Evolutionary conservation across 2,888 invertebrate species (phyloP).

Genomic region (Heliothis peltigera): DNA sequence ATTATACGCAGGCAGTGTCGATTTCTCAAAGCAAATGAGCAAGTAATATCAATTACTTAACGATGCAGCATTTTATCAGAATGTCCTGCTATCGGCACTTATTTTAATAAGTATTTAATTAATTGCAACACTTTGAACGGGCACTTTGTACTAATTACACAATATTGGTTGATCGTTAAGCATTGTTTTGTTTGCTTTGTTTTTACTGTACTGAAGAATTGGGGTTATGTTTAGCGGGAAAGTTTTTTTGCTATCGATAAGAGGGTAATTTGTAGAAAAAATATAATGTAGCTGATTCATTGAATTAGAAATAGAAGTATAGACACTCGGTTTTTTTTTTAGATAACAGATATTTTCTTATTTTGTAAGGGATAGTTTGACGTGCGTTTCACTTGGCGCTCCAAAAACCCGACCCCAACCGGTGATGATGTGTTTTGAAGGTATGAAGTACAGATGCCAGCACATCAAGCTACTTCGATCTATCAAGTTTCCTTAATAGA

Average conservation of each 20-base stretch:
- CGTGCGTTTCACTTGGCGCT: too few relatives aligned
- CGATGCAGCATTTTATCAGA: constrained; percentile 16
- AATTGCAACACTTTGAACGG: constrained; percentile 23
- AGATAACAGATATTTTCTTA: too few relatives aligned
- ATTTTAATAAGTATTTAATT: constrained; percentile 47
- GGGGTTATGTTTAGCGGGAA: not conserved
- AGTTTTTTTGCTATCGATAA: constrained; percentile 1
- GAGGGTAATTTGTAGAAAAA: not conserved
- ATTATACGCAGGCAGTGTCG: too few relatives aligned
- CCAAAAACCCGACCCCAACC: too few relatives aligned
- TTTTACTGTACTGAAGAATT: not conserved
- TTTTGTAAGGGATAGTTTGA: too few relatives aligned
- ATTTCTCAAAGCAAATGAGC: constrained; percentile 17
- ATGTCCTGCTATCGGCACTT: constrained; percentile 16
- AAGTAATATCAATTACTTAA: constrained; percentile 16
- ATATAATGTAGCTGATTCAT: too few relatives aligned
- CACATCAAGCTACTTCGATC: too few relatives aligned
- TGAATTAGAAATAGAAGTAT: too few relatives aligned
- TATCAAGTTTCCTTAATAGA: too few relatives aligned
- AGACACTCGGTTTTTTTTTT: too few relatives aligned
- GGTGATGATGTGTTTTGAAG: too few relatives aligned
- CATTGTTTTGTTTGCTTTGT: constrained; percentile 21
- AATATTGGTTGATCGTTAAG: constrained; percentile 39
- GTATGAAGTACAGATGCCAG: too few relatives aligned
- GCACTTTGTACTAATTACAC: constrained; percentile 43